Evolutionary conservation across 2,113 vertebrate genomes (phyloP).

Genomic region (Phyllostomus discolor): DNA sequence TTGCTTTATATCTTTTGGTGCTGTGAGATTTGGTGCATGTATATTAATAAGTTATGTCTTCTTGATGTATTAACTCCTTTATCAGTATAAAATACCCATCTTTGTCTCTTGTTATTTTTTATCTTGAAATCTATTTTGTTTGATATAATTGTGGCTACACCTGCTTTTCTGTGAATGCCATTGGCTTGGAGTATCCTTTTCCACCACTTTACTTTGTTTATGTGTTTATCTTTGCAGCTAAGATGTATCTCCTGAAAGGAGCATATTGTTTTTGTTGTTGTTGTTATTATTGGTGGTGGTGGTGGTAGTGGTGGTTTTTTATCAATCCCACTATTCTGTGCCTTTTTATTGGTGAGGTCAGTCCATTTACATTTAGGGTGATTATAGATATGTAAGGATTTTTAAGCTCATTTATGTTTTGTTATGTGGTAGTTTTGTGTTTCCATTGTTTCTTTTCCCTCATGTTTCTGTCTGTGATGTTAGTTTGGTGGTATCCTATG

Average conservation of each 20-base stretch:
- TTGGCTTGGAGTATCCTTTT: not conserved
- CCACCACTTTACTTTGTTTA: not conserved
- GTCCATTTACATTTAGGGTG: not conserved
- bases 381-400: not conserved
- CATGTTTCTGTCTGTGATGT: not conserved
- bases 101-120: too few species aligned
- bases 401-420: not conserved
- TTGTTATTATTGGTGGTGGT: not conserved
- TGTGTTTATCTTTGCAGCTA: not conserved
- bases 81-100: too few species aligned
- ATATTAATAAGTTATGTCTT: too few species aligned
- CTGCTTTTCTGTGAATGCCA: not conserved
- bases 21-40: too few species aligned
- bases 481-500: not conserved
- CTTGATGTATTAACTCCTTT: too few species aligned
- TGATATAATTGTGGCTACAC: not conserved
- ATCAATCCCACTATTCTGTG: not conserved
- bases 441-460: not conserved
- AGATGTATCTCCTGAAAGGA: not conserved
- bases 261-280: not conserved
- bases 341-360: not conserved
- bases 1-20: too few species aligned
- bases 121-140: not conserved
- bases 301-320: too few species aligned
- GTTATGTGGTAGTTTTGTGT: not conserved